Conservation (phyloP, 2,888 invertebrate genomes). For the Nephrocerus scutellatus region DNA sequence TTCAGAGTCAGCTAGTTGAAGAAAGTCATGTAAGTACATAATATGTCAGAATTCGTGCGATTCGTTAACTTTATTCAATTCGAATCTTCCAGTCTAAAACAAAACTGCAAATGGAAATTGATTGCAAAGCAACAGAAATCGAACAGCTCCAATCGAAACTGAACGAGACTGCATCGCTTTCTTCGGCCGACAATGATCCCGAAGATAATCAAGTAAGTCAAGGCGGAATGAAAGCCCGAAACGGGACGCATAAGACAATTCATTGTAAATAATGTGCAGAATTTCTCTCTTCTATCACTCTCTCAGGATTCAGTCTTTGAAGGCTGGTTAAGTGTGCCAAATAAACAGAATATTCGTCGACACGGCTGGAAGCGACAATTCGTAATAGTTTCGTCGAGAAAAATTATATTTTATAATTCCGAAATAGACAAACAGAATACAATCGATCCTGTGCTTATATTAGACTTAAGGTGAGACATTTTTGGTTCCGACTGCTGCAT, state of each 20-base stretch:
- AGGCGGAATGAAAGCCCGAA: no score
- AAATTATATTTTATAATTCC: slow-evolving; percentile 94
- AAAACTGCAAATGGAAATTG: slow-evolving; percentile 90
- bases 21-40: slow-evolving; percentile 62
- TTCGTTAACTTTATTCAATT: slow-evolving; percentile 1
- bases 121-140: slow-evolving; percentile 93
- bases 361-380: slow-evolving; percentile 97
- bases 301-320: slow-evolving; percentile 71
- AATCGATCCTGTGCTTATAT: slow-evolving; percentile 80
- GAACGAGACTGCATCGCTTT: slow-evolving; percentile 84
- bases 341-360: slow-evolving; percentile 88
- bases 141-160: slow-evolving; percentile 85
- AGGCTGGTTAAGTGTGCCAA: slow-evolving; percentile 93
- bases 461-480: slow-evolving; percentile 84
- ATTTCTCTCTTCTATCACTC: slow-evolving; percentile 36
- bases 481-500: background rate
- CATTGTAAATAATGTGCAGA: slow-evolving; percentile 31
- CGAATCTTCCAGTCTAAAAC: slow-evolving; percentile 49
- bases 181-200: slow-evolving; percentile 81
- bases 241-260: no score
- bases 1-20: slow-evolving; percentile 73
- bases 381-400: slow-evolving; percentile 92
- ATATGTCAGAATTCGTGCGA: no score
- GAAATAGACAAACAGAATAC: slow-evolving; percentile 91
- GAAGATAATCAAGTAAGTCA: slow-evolving; percentile 55